Evolutionary conservation across 2,113 vertebrate genomes (phyloP).

Genomic region (Sylvilagus bachmani): DNA sequence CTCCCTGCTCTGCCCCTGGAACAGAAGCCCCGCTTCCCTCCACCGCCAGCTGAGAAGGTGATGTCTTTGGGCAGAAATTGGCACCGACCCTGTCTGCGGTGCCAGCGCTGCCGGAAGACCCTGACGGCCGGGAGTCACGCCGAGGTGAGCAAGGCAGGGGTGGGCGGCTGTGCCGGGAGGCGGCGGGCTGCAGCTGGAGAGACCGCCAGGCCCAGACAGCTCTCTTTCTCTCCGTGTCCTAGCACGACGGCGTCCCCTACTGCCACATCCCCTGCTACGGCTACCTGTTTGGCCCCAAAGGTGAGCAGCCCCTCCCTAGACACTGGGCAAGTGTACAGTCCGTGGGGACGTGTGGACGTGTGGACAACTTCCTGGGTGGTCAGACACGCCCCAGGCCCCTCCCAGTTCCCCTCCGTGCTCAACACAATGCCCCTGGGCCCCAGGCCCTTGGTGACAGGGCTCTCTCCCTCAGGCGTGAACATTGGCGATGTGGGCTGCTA

Average conservation of each 20-base stretch:
- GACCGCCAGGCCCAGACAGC: constrained; percentile 12
- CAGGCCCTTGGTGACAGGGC: constrained; percentile 41
- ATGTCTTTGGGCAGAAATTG: constrained; percentile 89
- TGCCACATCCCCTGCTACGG: constrained; percentile 90
- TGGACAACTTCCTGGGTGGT: constrained; percentile 39
- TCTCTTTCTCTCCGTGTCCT: constrained; percentile 69
- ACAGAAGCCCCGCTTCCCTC: constrained; percentile 25
- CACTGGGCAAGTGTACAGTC: constrained; percentile 1
- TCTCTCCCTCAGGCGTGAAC: constrained; percentile 86
- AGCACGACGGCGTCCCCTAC: constrained; percentile 89
- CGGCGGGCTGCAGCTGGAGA: background rate
- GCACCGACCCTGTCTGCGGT: constrained; percentile 90
- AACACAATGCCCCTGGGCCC: background rate
- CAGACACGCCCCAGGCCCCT: background rate
- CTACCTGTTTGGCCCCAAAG: constrained; percentile 90
- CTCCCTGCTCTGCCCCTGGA: constrained; percentile 15
- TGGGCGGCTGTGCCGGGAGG: background rate
- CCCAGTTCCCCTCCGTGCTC: constrained; percentile 11
- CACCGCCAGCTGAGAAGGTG: constrained; percentile 83
- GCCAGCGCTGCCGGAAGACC: constrained; percentile 88
- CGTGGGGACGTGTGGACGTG: constrained; percentile 40
- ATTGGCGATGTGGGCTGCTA: constrained; percentile 90
- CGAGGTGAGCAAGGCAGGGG: constrained; percentile 80
- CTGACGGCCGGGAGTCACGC: constrained; percentile 88
- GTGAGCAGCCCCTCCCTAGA: constrained; percentile 76